Percentiles rank a stretch among this genome's conserved stretches.
Conservation (phyloP, 2,797 vertebrate genomes). For the Enteromius treurensis region DNA sequence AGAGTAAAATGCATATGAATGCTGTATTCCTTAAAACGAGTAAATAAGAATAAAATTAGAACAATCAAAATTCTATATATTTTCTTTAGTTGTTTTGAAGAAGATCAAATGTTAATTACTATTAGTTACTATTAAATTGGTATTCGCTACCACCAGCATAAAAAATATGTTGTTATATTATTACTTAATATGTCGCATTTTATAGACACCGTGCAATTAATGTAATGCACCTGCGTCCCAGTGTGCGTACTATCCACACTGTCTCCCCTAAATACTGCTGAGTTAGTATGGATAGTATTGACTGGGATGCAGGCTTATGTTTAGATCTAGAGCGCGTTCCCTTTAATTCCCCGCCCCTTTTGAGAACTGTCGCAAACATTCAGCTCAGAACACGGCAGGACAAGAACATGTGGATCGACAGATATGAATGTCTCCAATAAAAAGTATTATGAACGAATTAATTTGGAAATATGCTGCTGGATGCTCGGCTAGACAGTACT, state of each 20-base stretch:
- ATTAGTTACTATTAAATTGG: not conserved
- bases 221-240: too few species aligned
- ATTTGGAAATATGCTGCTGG: not conserved
- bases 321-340: not conserved
- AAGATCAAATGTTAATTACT: not conserved
- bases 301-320: not conserved
- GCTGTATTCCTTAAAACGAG: not conserved
- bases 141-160: not conserved
- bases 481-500: not conserved
- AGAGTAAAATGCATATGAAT: not conserved
- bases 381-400: constrained; percentile 70
- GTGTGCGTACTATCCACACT: too few species aligned
- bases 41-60: too few species aligned
- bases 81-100: not conserved
- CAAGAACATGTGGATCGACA: not conserved
- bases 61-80: not conserved
- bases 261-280: too few species aligned
- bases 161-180: not conserved
- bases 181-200: not conserved
- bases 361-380: constrained; percentile 58
- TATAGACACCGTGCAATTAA: not conserved
- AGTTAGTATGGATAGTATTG: too few species aligned
- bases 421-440: not conserved
- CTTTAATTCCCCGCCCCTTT: constrained; percentile 2
- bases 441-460: constrained; percentile 18